A percentile compares a stretch with the other conserved stretches of the same genome.
Evolutionary conservation across 2,797 vertebrate species (phyloP).

Genomic region (Alosa sapidissima): DNA sequence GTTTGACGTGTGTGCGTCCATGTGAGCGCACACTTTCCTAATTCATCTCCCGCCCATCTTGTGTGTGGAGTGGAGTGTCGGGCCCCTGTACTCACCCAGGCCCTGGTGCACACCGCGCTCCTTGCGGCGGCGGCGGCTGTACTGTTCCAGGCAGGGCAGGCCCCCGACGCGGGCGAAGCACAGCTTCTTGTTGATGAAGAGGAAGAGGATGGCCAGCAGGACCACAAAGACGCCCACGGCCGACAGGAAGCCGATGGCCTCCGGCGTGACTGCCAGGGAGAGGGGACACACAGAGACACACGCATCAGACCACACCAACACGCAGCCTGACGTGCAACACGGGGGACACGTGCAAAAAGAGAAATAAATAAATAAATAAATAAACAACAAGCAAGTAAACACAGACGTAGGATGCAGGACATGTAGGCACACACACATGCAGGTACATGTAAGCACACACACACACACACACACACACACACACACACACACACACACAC

Average conservation of each 20-base stretch:
- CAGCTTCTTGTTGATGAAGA: slow-evolving; percentile 88
- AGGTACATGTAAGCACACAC: background rate
- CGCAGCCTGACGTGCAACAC: slow-evolving; percentile 55
- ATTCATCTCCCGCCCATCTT: background rate
- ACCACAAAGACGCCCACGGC: slow-evolving; percentile 80
- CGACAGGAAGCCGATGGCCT: slow-evolving; percentile 80
- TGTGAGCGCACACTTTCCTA: background rate
- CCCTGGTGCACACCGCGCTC: slow-evolving; percentile 69
- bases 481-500: slow-evolving; percentile 50
- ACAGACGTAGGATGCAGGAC: background rate
- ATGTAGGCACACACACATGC: background rate
- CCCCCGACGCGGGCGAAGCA: slow-evolving; percentile 79
- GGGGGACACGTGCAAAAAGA: background rate
- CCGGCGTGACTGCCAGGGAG: slow-evolving; percentile 79
- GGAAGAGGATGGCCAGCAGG: slow-evolving; percentile 79
- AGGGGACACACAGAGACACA: slow-evolving; percentile 73
- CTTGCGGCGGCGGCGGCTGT: slow-evolving; percentile 63
- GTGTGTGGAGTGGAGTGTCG: background rate
- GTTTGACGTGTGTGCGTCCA: background rate
- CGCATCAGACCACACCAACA: slow-evolving; percentile 71
- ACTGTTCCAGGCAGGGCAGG: slow-evolving; percentile 74
- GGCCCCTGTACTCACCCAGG: slow-evolving; percentile 74
- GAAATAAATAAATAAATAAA: background rate
- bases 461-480: slow-evolving; percentile 41
- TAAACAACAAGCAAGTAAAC: background rate